These are phyloP conservation scores for Zalophus californianus DNA, from an alignment of 2,797 vertebrate species.

Conservation along the genomic window DNA sequence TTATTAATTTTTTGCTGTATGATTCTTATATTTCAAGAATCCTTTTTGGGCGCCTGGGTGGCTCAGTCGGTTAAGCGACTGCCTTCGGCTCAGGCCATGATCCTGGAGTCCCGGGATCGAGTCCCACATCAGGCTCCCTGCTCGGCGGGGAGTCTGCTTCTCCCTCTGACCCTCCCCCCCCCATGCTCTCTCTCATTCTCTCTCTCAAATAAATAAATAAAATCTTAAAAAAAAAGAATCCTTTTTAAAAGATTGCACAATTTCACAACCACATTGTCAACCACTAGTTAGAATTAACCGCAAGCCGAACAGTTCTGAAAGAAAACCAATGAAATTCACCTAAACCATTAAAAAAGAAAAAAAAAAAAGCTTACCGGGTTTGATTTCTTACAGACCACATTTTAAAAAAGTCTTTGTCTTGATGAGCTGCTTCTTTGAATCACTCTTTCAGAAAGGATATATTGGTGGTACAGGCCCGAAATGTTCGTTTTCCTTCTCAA, in stretches of 20 bases:
- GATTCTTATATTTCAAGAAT: neutral
- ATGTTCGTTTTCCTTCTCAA: neutral
- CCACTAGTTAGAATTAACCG: neutral
- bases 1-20: too few species aligned
- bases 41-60: neutral
- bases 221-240: neutral
- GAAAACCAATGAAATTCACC: neutral
- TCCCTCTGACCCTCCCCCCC: too few species aligned
- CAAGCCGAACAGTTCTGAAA: neutral
- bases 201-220: neutral
- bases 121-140: too few species aligned
- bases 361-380: neutral
- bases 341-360: neutral
- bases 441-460: neutral
- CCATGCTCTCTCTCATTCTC: too few species aligned
- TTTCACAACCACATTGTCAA: neutral
- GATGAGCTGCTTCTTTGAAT: neutral
- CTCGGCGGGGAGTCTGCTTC: too few species aligned
- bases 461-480: neutral
- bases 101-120: too few species aligned
- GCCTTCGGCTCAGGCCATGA: too few species aligned
- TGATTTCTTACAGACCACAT: neutral
- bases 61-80: too few species aligned
- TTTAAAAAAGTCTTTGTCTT: neutral
- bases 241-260: conserved; percentile 29